Evolutionary conservation across 2,797 vertebrate species (phyloP).

Genomic region (Synanceia verrucosa): DNA sequence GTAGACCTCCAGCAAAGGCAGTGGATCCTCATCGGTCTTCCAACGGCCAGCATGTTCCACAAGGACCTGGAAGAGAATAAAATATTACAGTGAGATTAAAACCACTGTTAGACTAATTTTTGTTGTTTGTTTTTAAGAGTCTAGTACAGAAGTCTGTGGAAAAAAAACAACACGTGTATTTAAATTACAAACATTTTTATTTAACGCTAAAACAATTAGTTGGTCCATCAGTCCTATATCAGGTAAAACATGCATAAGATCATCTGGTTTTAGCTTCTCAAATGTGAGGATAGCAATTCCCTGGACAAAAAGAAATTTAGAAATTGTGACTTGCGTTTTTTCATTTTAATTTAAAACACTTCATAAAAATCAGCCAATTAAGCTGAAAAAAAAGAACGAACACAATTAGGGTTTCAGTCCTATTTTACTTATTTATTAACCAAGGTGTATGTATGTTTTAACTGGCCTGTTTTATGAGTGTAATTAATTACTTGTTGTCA

Average conservation of each 20-base stretch:
- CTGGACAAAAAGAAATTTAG: neutral
- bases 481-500: neutral
- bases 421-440: neutral
- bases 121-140: neutral
- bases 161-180: neutral
- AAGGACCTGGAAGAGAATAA: conserved; percentile 83
- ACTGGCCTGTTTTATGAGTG: neutral
- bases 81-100: neutral
- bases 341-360: no score
- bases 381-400: no score
- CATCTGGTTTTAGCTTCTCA: neutral
- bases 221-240: no score
- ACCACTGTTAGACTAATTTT: neutral
- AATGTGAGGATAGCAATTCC: neutral
- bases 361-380: no score
- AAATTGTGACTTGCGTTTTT: neutral
- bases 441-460: neutral
- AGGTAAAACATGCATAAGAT: neutral
- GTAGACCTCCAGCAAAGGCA: conserved; percentile 96
- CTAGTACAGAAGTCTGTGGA: neutral
- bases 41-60: conserved; percentile 96
- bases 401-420: neutral
- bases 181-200: neutral
- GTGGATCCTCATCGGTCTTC: conserved; percentile 95
- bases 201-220: neutral